Percentiles rank a stretch among this genome's conserved stretches.
phyloP scores from a whole-genome alignment of 2,888 invertebrate species.

The Carterocephalus palaemon region DNA sequence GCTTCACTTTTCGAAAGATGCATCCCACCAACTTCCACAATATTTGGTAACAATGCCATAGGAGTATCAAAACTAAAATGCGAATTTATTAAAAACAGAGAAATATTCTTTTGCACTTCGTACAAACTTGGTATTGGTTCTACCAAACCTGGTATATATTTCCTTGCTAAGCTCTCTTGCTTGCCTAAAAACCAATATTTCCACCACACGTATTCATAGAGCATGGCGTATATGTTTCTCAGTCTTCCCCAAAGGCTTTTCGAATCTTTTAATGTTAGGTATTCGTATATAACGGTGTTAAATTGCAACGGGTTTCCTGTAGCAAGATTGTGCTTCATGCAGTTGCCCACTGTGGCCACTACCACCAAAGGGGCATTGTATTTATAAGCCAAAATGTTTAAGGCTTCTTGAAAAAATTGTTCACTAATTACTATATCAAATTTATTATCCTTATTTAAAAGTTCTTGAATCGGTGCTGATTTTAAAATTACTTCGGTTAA shows the following conservation, averaged over 20 bases:
- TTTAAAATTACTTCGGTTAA: constrained; percentile 57
- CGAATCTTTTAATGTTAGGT: constrained; percentile 59
- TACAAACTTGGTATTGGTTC: constrained; percentile 59
- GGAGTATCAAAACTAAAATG: constrained; percentile 72
- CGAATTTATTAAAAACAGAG: constrained; percentile 67
- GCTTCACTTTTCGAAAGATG: constrained; percentile 60
- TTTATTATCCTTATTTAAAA: constrained; percentile 51
- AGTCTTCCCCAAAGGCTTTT: constrained; percentile 75
- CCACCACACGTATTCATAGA: constrained; percentile 65
- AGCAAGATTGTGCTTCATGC: constrained; percentile 62
- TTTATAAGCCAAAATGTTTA: constrained; percentile 64
- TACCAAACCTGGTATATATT: constrained; percentile 55
- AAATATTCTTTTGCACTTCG: constrained; percentile 59
- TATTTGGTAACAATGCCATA: constrained; percentile 73
- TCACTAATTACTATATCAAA: constrained; percentile 73
- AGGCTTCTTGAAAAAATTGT: constrained; percentile 70
- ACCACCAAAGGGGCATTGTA: constrained; percentile 62
- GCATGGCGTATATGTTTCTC: constrained; percentile 65
- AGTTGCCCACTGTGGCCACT: constrained; percentile 63
- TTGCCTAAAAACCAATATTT: constrained; percentile 56
- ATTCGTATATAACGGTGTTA: constrained; percentile 58
- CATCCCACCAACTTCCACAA: constrained; percentile 78
- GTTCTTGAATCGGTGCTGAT: constrained; percentile 49
- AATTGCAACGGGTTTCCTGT: constrained; percentile 63
- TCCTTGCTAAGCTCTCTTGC: constrained; percentile 56